Percentiles rank a stretch among this genome's conserved stretches.
These are phyloP conservation scores for Chaetorhynchus papuensis DNA, from an alignment of 2,113 vertebrate species.

Conservation along the genomic window DNA sequence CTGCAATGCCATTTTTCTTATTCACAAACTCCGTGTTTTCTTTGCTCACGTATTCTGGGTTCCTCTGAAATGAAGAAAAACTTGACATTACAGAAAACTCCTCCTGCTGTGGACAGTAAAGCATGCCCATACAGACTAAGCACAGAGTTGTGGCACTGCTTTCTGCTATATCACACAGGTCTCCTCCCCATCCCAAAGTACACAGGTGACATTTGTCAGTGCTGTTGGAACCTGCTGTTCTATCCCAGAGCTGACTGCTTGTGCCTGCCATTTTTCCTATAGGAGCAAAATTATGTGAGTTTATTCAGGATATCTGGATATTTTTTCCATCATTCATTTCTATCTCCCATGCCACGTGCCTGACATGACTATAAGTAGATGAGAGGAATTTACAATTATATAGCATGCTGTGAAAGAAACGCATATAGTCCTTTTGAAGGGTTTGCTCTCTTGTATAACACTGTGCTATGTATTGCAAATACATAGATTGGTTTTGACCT, in stretches of 20 bases:
- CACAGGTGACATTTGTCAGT: accelerated
- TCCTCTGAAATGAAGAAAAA: not conserved
- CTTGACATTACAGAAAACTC: not conserved
- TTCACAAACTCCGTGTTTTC: not conserved
- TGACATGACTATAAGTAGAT: not conserved
- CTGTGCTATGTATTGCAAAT: not conserved
- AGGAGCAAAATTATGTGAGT: not conserved
- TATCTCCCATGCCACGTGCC: not conserved
- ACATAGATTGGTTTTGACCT: not conserved
- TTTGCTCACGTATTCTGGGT: not conserved
- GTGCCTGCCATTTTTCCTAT: not conserved
- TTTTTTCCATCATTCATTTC: not conserved
- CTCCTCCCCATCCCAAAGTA: not conserved
- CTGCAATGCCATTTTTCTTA: not conserved
- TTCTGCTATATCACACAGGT: not conserved
- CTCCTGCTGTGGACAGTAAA: not conserved
- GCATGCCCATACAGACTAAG: not conserved
- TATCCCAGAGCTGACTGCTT: not conserved
- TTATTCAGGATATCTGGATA: not conserved
- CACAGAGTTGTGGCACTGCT: not conserved
- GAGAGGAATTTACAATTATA: not conserved
- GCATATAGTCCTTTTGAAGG: not conserved
- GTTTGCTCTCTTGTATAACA: not conserved
- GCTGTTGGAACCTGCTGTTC: not conserved
- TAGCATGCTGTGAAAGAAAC: not conserved